A percentile compares a stretch with the other conserved stretches of the same genome.
phyloP scores from a whole-genome alignment of 2,888 invertebrate species.

The Synergus gifuensis region DNA sequence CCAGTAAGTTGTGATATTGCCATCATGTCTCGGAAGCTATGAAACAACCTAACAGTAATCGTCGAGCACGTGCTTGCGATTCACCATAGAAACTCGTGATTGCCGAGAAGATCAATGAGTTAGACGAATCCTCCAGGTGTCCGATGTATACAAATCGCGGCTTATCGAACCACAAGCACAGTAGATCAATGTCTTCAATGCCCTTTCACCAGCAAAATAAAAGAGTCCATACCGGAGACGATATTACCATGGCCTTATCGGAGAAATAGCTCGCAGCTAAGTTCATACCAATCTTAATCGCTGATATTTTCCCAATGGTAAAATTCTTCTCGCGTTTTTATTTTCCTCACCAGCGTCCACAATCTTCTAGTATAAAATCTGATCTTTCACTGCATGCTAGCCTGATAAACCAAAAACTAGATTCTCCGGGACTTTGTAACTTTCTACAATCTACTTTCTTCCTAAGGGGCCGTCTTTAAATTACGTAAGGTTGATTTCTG shows the following conservation, averaged over 20 bases:
- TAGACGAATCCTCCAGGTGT: slow-evolving; percentile 29
- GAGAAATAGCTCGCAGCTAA: background rate
- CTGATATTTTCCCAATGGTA: background rate
- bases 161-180: slow-evolving; percentile 14
- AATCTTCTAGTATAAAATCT: background rate
- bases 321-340: background rate
- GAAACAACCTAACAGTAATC: slow-evolving; percentile 34
- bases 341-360: background rate
- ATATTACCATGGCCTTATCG: slow-evolving; percentile 1
- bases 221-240: background rate
- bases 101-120: slow-evolving; percentile 35
- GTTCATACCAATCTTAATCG: background rate
- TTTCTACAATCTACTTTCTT: background rate
- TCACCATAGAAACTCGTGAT: slow-evolving; percentile 20
- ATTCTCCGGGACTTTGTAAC: background rate
- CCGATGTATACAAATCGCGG: slow-evolving; percentile 30
- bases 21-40: slow-evolving; percentile 28
- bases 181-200: slow-evolving; percentile 9
- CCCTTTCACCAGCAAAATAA: slow-evolving; percentile 4
- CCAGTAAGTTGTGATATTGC: background rate
- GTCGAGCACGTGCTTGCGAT: slow-evolving; percentile 36
- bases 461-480: too few species aligned
- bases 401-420: background rate
- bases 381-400: background rate
- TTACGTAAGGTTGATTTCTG: too few species aligned